A percentile compares a stretch with the other conserved stretches of the same genome.
These are phyloP conservation scores for Macropis europaea DNA, from an alignment of 2,888 invertebrate genomes.

Conservation along the genomic window DNA sequence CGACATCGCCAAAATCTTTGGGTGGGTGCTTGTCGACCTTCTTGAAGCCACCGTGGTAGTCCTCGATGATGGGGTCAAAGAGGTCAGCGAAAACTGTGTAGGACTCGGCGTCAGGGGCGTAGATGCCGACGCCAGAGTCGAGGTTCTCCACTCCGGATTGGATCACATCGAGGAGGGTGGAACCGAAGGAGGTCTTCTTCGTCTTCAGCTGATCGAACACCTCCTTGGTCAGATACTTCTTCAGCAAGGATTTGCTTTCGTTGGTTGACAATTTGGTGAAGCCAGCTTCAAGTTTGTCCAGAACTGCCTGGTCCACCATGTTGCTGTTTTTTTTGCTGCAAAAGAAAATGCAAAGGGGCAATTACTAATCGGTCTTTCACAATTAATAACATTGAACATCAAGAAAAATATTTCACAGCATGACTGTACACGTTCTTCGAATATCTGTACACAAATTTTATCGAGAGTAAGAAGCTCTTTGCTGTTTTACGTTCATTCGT, in stretches of 20 bases:
- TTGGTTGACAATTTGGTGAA: conserved; percentile 92
- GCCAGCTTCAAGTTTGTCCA: conserved; percentile 95
- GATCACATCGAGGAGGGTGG: conserved; percentile 95
- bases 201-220: conserved; percentile 95
- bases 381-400: background rate
- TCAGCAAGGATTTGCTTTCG: conserved; percentile 97
- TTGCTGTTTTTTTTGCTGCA: conserved; percentile 86
- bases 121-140: conserved; percentile 98
- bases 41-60: conserved; percentile 97
- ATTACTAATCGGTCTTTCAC: background rate
- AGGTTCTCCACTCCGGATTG: conserved; percentile 98
- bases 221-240: conserved; percentile 96
- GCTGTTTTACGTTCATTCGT: background rate
- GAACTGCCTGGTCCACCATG: conserved; percentile 95
- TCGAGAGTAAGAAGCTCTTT: no score
- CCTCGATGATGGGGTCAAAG: conserved; percentile 98
- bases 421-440: no score
- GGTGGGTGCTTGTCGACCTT: conserved; percentile 96
- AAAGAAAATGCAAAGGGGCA: conserved; percentile 61
- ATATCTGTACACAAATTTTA: no score
- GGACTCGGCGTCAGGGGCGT: conserved; percentile 97
- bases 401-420: background rate
- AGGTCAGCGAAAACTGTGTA: conserved; percentile 95
- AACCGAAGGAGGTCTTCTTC: conserved; percentile 96
- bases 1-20: conserved; percentile 96